A percentile compares a stretch with the other conserved stretches of the same genome.
Conservation (phyloP, 2,797 vertebrate species). For the Gila robusta region DNA sequence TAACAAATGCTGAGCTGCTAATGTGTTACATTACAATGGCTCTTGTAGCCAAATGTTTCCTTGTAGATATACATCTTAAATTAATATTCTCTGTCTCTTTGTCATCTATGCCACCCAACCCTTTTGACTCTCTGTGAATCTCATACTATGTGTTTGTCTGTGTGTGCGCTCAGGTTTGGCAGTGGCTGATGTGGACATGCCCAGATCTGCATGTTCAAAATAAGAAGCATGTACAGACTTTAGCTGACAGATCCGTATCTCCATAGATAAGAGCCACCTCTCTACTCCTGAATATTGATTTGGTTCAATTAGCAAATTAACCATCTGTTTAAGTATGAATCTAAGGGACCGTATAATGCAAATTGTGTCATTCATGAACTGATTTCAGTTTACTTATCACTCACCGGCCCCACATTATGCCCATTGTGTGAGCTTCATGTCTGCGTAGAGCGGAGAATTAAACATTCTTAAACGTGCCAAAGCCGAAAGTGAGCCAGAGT, state of each 20-base stretch:
- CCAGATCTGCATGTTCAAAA: conserved; percentile 52
- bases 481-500: conserved; percentile 43
- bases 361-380: conserved; percentile 5
- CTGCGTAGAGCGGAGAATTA: conserved; percentile 5
- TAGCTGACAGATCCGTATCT: conserved; percentile 33
- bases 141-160: conserved; percentile 6
- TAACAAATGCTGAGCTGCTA: background rate
- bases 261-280: conserved; percentile 10
- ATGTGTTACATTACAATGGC: conserved; percentile 1
- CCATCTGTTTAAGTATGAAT: background rate
- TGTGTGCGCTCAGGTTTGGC: conserved; percentile 25
- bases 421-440: conserved; percentile 28
- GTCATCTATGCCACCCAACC: conserved; percentile 5
- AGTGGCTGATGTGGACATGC: conserved; percentile 46
- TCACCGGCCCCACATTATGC: conserved; percentile 16
- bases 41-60: conserved; percentile 12
- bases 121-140: background rate
- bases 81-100: conserved; percentile 19
- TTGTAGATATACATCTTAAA: conserved; percentile 6
- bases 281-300: conserved; percentile 21
- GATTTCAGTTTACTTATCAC: background rate
- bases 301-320: conserved; percentile 5
- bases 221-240: conserved; percentile 42
- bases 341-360: background rate
- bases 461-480: conserved; percentile 30